Evolutionary conservation across 2,888 invertebrate genomes (phyloP), one percentile per base, ranked within the genome.

Genomic region (Netelia fuscicornis): DNA sequence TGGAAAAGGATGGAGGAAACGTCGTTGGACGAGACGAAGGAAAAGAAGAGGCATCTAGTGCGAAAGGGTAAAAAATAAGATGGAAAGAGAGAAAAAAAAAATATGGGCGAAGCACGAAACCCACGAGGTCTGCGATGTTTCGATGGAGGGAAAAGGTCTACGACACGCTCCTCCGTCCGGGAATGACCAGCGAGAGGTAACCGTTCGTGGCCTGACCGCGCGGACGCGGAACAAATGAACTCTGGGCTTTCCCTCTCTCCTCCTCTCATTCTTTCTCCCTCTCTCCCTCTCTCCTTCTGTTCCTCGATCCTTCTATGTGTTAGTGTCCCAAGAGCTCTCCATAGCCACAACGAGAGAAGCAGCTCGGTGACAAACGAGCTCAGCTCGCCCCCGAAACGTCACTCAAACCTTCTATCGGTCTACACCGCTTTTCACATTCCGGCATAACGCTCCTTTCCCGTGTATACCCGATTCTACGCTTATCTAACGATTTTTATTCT

Each of bases 311-410:
- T 48, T 48, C 54, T 74, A 60, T 64, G 42, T 58, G 20, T 62
- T n/a, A 42, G 56, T 9, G 23, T n/a, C 42, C 17, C 48, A n/a
- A 13, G 48, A 48, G 11, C 58, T 70, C 60, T 79, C 56, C 65
- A 72, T 84, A 74, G 62, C 68, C 56, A 37, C 74, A 37, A 20
- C 78, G 52, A 71, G 62, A 54, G 75, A 75, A 79, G 60, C 74
- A 78, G 54, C 78, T 58, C 81, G 71, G 91, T 93, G 92, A 93
- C 92, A 92, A 93, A 93, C 92, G 93, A 93, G 90, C 90, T 82
- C 85, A 87, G 87, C 89, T 90, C 91, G 92, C 89, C 92, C 93
- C 91, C 91, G 88, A 93, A 93, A 93, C 88, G 93, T 93, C 93
- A 92, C 90, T 93, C 93, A 92, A 90, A 89, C 86, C 67, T 67